Base-by-base conservation (phyloP, 2,113 vertebrate genomes). In the Arenaria interpres region DNA sequence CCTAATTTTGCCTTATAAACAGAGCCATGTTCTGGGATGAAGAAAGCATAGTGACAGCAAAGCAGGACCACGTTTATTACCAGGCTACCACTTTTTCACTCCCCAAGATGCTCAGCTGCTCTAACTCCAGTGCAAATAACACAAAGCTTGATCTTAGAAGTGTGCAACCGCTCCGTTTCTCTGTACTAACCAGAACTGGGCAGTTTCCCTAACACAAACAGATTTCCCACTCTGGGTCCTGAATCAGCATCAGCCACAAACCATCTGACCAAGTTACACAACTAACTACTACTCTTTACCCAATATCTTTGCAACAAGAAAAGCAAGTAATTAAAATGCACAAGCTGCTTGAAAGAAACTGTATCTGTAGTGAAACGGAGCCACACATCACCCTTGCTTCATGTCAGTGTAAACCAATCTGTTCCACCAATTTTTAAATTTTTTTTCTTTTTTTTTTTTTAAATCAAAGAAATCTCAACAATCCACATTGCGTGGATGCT, bases 161-260 rank as follows among this genome's bases (percentile, higher is more conserved):
- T 0, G 4, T 10, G 46, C n/a, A 59, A 12, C 53, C 12, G 28
- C 56, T 59, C 1, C 0, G 8, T 7, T 25, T 27, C 60, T 59
- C 54, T 41, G 28, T 2, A 5, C 17, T 14, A 63, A 33, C 4
- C 57, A 68, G 37, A 71, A 6, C 37, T 0, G 5, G 22, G 59
- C 85, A 74, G 54, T 20, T 30, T 68, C 71, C 60, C 76, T 9
- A 53, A 74, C 59, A 51, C n/a, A 83, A 62, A 92, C n/a, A 68
- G 7, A 78, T 32, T 33, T 50, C 68, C 72, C 59, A 69, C 19
- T 16, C 83, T 4, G 2, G 7, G 50, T 20, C 72, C 69, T 62
- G n/a, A 63, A 77, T 74, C 83, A 89, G 76, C 54, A 62, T 2
- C n/a, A 62, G 59, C 45, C 56, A 93, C 33, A 45, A 57, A 77